These are phyloP conservation scores for Maniola hyperantus DNA, from an alignment of 2,888 invertebrate genomes.

Conservation along the genomic window DNA sequence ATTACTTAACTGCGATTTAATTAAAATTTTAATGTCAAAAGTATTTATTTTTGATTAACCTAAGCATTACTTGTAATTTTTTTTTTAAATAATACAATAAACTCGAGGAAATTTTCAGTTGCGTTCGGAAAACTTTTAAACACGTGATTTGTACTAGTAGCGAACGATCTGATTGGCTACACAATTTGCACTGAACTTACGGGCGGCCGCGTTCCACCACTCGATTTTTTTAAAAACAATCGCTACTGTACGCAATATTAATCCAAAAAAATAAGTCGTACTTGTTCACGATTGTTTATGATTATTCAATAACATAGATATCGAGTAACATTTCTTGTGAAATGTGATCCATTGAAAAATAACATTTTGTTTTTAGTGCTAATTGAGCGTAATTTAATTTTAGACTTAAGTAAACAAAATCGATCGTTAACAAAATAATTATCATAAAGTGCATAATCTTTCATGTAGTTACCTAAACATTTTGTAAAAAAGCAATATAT, in stretches of 20 bases:
- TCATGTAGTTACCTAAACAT: neutral
- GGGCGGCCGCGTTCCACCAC: slow-evolving; percentile 40
- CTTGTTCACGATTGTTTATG: slow-evolving; percentile 9
- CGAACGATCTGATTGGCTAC: slow-evolving; percentile 54
- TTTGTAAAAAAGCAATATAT: too few species aligned
- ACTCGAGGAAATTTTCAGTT: slow-evolving; percentile 29
- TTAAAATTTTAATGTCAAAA: neutral
- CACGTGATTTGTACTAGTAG: slow-evolving; percentile 38
- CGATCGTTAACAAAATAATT: neutral
- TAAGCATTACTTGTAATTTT: neutral
- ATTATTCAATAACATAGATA: neutral
- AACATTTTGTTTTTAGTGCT: neutral
- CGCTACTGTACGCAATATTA: slow-evolving; percentile 22
- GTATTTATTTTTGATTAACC: neutral
- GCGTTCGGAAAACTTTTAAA: slow-evolving; percentile 38
- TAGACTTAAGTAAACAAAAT: slow-evolving; percentile 4
- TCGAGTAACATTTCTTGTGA: neutral
- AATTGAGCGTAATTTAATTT: slow-evolving; percentile 1
- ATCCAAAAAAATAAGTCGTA: slow-evolving; percentile 12
- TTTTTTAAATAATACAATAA: neutral
- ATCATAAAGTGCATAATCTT: slow-evolving; percentile 2
- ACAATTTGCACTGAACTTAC: slow-evolving; percentile 51
- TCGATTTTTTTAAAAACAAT: slow-evolving; percentile 33
- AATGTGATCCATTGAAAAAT: slow-evolving; percentile 10
- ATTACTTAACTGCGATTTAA: neutral